Evolutionary conservation across 2,113 vertebrate species (phyloP).

Genomic region (Pogona vitticeps): DNA sequence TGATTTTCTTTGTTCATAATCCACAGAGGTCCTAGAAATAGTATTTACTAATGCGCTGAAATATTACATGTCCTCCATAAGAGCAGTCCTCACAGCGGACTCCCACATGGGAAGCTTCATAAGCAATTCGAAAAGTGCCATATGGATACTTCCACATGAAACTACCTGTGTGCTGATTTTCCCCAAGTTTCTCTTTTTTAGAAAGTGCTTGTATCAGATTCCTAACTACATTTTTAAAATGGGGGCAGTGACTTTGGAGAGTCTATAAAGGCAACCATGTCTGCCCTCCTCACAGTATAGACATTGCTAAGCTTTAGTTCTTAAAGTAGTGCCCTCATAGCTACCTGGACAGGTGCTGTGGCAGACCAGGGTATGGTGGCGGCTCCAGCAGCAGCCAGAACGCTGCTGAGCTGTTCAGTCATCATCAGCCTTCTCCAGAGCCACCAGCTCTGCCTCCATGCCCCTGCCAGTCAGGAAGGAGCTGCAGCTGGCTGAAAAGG

Average conservation of each 20-base stretch:
- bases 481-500: too few relatives aligned
- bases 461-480: too few relatives aligned
- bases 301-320: too few relatives aligned
- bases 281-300: background rate
- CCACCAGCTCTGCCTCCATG: too few relatives aligned
- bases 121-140: too few relatives aligned
- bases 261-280: background rate
- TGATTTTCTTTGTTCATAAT: background rate
- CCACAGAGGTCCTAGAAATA: background rate
- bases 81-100: background rate
- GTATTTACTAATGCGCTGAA: background rate
- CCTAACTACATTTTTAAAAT: background rate
- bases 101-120: background rate
- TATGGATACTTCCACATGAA: too few relatives aligned
- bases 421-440: too few relatives aligned
- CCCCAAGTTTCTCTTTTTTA: background rate
- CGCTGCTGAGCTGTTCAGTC: too few relatives aligned
- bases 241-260: background rate
- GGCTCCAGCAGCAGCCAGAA: too few relatives aligned
- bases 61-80: background rate
- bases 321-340: too few relatives aligned
- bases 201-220: background rate
- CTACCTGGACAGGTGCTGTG: too few relatives aligned
- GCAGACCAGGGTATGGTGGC: too few relatives aligned
- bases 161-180: background rate